phyloP scores from a whole-genome alignment of 2,797 vertebrate genomes.

The Gadopsis bispinosus region DNA sequence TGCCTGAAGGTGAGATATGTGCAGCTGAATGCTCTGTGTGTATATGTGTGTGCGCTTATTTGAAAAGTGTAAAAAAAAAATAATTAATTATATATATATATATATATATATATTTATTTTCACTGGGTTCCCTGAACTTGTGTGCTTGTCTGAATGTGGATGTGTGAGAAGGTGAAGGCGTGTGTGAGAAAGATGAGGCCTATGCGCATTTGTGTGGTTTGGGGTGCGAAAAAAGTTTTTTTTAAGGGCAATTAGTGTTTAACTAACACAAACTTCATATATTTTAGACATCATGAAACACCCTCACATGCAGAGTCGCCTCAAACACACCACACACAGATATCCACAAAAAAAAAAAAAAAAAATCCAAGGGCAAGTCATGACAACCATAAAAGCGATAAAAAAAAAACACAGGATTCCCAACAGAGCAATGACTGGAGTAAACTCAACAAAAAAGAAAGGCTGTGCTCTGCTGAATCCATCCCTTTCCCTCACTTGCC shows the following conservation, averaged over 20 bases:
- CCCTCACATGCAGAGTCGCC: slow-evolving; percentile 17
- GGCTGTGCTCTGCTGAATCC: not conserved
- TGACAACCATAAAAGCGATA: slow-evolving; percentile 39
- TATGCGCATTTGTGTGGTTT: slow-evolving; percentile 18
- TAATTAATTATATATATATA: too few species aligned
- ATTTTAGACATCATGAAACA: slow-evolving; percentile 15
- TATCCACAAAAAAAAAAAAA: slow-evolving; percentile 22
- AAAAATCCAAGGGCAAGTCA: slow-evolving; percentile 35
- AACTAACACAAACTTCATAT: slow-evolving; percentile 30
- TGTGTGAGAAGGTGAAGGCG: not conserved
- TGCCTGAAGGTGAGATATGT: slow-evolving; percentile 1
- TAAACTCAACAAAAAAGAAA: slow-evolving; percentile 50
- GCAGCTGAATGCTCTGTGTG: not conserved
- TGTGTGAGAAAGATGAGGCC: not conserved
- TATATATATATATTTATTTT: too few species aligned
- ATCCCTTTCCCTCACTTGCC: not conserved
- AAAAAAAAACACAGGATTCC: slow-evolving; percentile 68
- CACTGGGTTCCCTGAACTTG: not conserved
- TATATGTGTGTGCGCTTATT: not conserved
- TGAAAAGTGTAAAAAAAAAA: not conserved
- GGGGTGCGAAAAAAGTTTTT: slow-evolving; percentile 26
- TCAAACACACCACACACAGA: slow-evolving; percentile 46
- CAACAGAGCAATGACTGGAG: slow-evolving; percentile 49
- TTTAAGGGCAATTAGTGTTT: not conserved
- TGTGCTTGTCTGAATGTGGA: slow-evolving; percentile 7